Percentiles rank a stretch among this genome's conserved stretches.
Evolutionary conservation across 2,113 vertebrate genomes (phyloP).

Genomic region (Sturnus vulgaris): DNA sequence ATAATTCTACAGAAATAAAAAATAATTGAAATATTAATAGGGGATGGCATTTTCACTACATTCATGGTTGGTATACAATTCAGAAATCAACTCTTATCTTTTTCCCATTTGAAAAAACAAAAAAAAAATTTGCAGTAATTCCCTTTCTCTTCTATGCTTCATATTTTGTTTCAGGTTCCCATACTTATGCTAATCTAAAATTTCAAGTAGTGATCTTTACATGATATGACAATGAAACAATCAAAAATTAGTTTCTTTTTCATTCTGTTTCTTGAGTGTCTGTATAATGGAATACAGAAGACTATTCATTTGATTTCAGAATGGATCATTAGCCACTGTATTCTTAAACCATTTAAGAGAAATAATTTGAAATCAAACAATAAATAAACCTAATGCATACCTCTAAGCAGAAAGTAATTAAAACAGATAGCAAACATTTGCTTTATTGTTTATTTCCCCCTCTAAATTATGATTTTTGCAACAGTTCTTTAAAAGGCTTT

Average conservation of each 20-base stretch:
- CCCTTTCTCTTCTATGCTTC: neutral
- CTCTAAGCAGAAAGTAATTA: slow-evolving; percentile 65
- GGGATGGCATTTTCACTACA: neutral
- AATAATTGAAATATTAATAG: neutral
- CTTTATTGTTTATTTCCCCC: slow-evolving; percentile 41
- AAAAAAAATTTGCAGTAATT: neutral
- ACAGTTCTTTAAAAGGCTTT: slow-evolving; percentile 53
- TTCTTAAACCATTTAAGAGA: neutral
- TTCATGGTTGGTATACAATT: neutral
- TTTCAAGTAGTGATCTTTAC: neutral
- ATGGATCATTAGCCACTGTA: slow-evolving; percentile 38
- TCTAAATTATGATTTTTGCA: slow-evolving; percentile 64
- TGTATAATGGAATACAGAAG: neutral
- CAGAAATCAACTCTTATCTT: neutral
- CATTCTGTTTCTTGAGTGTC: neutral
- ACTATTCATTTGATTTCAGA: neutral
- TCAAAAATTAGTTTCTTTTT: neutral
- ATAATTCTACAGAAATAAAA: neutral
- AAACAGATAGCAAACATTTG: slow-evolving; percentile 59
- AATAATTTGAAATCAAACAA: slow-evolving; percentile 12
- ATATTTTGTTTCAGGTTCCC: neutral
- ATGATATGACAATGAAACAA: neutral
- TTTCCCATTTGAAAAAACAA: neutral
- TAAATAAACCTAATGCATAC: slow-evolving; percentile 58
- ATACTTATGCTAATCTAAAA: neutral